phyloP scores from a whole-genome alignment of 2,888 invertebrate species.

The Cistogaster globosa region DNA sequence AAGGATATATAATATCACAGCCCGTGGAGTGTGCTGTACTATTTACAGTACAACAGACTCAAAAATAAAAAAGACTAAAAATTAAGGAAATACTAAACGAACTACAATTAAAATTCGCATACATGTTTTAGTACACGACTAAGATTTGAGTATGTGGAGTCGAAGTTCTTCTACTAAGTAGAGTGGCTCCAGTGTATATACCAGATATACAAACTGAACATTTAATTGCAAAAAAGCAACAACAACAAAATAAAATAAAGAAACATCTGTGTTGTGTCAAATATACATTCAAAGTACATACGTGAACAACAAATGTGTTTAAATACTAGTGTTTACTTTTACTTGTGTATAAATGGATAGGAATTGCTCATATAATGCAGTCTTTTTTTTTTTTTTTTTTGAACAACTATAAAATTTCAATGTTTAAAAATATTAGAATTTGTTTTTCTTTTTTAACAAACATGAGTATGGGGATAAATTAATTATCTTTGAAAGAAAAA shows the following conservation, averaged over 20 bases:
- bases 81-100: conserved; percentile 52
- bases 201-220: conserved; percentile 66
- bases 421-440: not conserved
- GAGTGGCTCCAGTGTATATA: conserved; percentile 64
- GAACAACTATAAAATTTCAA: conserved; percentile 26
- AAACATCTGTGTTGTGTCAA: conserved; percentile 51
- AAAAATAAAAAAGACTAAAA: conserved; percentile 56
- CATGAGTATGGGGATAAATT: not conserved
- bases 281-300: conserved; percentile 27
- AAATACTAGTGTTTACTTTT: conserved; percentile 27
- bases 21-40: conserved; percentile 67
- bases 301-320: conserved; percentile 31
- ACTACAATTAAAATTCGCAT: conserved; percentile 47
- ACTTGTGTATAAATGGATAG: conserved; percentile 14
- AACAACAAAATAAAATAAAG: conserved; percentile 3
- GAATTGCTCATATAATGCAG: conserved; percentile 60
- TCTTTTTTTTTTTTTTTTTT: too few species aligned
- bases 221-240: conserved; percentile 40
- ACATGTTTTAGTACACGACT: conserved; percentile 18
- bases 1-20: conserved; percentile 73
- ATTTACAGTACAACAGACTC: conserved; percentile 53
- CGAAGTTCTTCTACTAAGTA: conserved; percentile 58
- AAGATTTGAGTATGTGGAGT: conserved; percentile 52
- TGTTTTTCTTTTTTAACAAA: too few species aligned
- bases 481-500: conserved; percentile 39